A percentile compares a stretch with the other conserved stretches of the same genome.
phyloP scores from a whole-genome alignment of 2,797 vertebrate species.

The Salmo trutta region DNA sequence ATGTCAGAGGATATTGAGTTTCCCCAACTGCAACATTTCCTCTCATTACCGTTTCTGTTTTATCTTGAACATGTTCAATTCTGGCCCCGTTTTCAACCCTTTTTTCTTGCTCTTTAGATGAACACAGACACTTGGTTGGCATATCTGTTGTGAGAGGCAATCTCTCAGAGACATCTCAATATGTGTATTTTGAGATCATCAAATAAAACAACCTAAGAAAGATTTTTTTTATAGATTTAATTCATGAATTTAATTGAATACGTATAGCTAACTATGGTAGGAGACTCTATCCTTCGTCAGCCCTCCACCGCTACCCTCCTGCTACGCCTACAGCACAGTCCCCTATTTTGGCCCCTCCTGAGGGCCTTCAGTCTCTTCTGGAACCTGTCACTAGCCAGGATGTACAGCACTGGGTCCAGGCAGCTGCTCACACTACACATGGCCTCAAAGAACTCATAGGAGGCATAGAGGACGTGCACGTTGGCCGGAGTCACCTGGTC shows the following conservation, averaged over 20 bases:
- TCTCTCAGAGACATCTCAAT: not conserved
- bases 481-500: constrained; percentile 60
- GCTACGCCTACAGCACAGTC: constrained; percentile 54
- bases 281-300: constrained; percentile 16
- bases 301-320: constrained; percentile 50
- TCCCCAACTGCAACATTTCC: not conserved
- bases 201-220: not conserved
- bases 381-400: constrained; percentile 75
- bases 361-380: constrained; percentile 59
- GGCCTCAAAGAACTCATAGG: constrained; percentile 77
- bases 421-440: constrained; percentile 78
- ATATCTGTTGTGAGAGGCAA: not conserved
- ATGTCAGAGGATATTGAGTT: not conserved
- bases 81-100: not conserved
- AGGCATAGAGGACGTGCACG: constrained; percentile 49
- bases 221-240: not conserved
- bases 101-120: not conserved
- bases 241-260: not conserved
- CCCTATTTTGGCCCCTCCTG: constrained; percentile 30
- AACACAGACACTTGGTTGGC: too few species aligned
- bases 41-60: not conserved
- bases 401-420: constrained; percentile 81
- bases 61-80: not conserved
- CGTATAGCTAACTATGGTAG: not conserved
- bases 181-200: not conserved